Percentiles rank a stretch among this genome's conserved stretches.
phyloP scores from a whole-genome alignment of 2,888 invertebrate species.

The Venustoraphidia nigricollis region DNA sequence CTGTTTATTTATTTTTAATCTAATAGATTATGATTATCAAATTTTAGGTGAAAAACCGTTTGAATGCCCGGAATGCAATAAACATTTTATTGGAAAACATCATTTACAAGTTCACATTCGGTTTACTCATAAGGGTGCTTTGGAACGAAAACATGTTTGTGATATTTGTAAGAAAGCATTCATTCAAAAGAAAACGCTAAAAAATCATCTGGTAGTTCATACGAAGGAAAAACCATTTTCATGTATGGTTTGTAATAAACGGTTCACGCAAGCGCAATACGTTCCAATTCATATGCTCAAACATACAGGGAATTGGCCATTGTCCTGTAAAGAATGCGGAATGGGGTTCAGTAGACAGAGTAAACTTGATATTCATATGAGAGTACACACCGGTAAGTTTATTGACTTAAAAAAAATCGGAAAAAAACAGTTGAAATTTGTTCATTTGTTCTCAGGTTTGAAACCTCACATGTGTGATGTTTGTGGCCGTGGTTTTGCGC shows the following conservation, averaged over 20 bases:
- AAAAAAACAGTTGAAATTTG: too few species aligned
- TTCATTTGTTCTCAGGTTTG: too few species aligned
- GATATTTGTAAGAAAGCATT: constrained; percentile 20
- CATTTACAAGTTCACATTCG: constrained; percentile 20
- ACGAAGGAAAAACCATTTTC: constrained; percentile 20
- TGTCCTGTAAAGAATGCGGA: constrained; percentile 18
- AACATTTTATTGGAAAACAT: constrained; percentile 21
- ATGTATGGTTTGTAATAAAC: constrained; percentile 20
- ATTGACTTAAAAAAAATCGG: too few species aligned
- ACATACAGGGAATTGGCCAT: constrained; percentile 22
- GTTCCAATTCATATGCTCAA: constrained; percentile 22
- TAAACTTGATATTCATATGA: constrained; percentile 20
- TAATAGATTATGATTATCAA: background rate
- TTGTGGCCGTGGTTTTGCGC: too few species aligned
- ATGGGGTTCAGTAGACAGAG: constrained; percentile 21
- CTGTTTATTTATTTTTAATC: too few species aligned
- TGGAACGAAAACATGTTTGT: constrained; percentile 19
- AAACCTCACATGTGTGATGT: too few species aligned
- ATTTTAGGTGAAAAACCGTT: constrained; percentile 19
- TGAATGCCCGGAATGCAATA: constrained; percentile 18
- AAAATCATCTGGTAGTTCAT: constrained; percentile 19
- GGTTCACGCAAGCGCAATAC: constrained; percentile 22
- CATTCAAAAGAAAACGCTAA: constrained; percentile 21
- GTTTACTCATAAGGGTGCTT: constrained; percentile 16
- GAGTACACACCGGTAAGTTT: constrained; percentile 18